Evolutionary conservation across 64 coral and sea anemone species (phyloP), one percentile per base, ranked within the genome.

Genomic region (Platygyra sinensis): DNA sequence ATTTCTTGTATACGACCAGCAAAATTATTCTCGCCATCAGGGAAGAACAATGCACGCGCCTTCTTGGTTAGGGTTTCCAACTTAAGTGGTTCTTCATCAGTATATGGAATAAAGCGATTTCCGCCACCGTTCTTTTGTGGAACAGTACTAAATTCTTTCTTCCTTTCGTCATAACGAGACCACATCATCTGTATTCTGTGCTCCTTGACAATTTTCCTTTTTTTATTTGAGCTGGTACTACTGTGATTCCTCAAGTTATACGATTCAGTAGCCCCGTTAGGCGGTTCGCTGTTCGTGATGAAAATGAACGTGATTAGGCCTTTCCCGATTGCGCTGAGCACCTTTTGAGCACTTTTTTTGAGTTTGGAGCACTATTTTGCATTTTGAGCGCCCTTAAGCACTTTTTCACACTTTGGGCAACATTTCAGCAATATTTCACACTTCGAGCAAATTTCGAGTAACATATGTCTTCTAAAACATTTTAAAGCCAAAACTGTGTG

Each of bases 161-260:
- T 86, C 10, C 1, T 30, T 30, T 25, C 5, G 19, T 80, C 51
- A 73, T 92, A 92, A 67, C 87, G 83, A 10, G 67, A 31, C 83
- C 83, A 92, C 12, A 83, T 62, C 5, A 92, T 61, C 51, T 92
- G 90, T 19, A 92, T 80, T 78, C 90, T 87, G 74, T 87, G 82
- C 20, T 92, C 64, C 63, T 87, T 87, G 18, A 22, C 74, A 51
- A 87, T 74, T 80, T 92, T 80, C 16, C 83, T 28, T 73, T 92
- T 92, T 36, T 92, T 92, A 32, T 62, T 91, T 38, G 80, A 75
- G 52, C 67, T 85, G 55, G 27, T 27, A 12, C 73, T 39, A 46
- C 31, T 25, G 29, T 69, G 10, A 62, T 76, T 71, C 25, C 90
- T 30, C n/a, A n/a, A n/a, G n/a, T n/a, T 4, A 74, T 74, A 2